phyloP scores from a whole-genome alignment of 2,113 vertebrate genomes.

The Pogonocichla stellata region DNA sequence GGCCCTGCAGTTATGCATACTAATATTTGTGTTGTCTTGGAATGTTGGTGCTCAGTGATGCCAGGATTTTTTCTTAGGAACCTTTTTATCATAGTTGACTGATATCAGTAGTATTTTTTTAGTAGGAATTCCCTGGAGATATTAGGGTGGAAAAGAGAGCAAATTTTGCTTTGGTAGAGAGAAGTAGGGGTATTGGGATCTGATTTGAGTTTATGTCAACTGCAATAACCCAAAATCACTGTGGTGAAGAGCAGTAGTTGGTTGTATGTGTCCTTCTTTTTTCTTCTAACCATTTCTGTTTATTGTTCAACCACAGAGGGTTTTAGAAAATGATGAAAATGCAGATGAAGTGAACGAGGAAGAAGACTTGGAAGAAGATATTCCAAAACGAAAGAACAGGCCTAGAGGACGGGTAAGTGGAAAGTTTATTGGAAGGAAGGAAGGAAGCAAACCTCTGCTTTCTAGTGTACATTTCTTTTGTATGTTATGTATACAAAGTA shows the following conservation, averaged over 20 bases:
- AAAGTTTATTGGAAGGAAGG: not conserved
- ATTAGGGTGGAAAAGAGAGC: not conserved
- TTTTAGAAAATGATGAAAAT: conserved; percentile 95
- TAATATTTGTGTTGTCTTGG: not conserved
- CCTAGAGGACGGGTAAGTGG: conserved; percentile 91
- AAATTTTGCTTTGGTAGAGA: not conserved
- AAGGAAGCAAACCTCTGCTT: not conserved
- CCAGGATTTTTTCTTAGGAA: not conserved
- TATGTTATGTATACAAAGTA: not conserved
- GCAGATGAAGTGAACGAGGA: conserved; percentile 92
- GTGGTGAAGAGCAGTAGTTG: not conserved
- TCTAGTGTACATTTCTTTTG: not conserved
- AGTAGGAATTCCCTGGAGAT: not conserved
- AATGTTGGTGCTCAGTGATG: not conserved
- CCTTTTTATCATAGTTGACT: not conserved
- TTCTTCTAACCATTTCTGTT: conserved; percentile 36
- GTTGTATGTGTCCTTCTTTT: not conserved
- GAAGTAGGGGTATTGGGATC: not conserved
- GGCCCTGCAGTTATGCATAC: not conserved
- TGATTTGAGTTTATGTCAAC: not conserved
- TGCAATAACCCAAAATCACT: not conserved
- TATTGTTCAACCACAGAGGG: conserved; percentile 80
- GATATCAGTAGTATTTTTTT: not conserved
- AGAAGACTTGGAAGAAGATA: conserved; percentile 93
- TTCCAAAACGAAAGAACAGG: conserved; percentile 94